Evolutionary conservation across 2,797 vertebrate genomes (phyloP).

Genomic region (Natrix natrix): DNA sequence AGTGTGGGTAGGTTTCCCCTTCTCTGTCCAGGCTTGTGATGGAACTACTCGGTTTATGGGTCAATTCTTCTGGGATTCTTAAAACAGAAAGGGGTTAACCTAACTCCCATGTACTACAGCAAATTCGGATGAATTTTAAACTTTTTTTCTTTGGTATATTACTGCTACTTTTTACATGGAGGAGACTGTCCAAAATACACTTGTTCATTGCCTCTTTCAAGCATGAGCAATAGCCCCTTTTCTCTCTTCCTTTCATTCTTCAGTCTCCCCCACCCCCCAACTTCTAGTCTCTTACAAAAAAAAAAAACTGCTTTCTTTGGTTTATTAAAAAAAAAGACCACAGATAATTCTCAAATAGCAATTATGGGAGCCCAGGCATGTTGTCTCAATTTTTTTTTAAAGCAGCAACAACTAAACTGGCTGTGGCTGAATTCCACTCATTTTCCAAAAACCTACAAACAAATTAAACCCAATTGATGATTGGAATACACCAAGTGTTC

Average conservation of each 20-base stretch:
- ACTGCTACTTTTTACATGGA: not conserved
- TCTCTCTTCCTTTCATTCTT: not conserved
- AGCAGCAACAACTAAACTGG: not conserved
- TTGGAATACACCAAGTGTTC: not conserved
- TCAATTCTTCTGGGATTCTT: not conserved
- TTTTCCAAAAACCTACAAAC: not conserved
- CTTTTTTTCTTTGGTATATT: not conserved
- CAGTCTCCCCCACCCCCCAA: not conserved
- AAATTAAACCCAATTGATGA: not conserved
- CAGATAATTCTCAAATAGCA: not conserved
- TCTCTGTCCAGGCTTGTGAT: not conserved
- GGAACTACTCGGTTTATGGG: not conserved
- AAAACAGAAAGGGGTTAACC: not conserved
- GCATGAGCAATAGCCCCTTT: not conserved
- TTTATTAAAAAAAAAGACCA: not conserved
- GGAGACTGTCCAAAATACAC: not conserved
- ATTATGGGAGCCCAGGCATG: not conserved
- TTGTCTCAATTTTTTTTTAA: not conserved
- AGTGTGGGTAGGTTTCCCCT: not conserved
- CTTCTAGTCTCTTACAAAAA: fast-evolving
- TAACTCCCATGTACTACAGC: not conserved
- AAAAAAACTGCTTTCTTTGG: not conserved
- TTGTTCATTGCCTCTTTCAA: not conserved
- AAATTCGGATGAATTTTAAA: not conserved
- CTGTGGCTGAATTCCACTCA: not conserved